These are phyloP conservation scores for Limenitis camilla DNA, from an alignment of 2,888 invertebrate species.

Conservation along the genomic window DNA sequence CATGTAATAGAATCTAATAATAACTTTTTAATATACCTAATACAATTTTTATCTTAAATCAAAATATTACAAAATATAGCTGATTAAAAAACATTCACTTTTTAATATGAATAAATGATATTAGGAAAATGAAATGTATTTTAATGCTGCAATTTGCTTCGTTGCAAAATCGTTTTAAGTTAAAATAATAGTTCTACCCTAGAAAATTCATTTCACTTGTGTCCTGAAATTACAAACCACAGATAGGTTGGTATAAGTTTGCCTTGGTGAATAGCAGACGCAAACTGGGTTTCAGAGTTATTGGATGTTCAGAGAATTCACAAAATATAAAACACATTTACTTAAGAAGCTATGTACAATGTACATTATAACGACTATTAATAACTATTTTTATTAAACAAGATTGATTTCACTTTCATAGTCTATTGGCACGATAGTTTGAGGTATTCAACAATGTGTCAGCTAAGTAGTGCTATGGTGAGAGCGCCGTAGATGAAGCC, in stretches of 20 bases:
- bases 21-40: background rate
- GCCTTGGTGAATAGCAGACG: slow-evolving; percentile 5
- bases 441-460: slow-evolving; percentile 34
- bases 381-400: background rate
- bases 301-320: slow-evolving; percentile 11
- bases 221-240: slow-evolving; percentile 11
- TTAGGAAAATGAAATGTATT: slow-evolving; percentile 3
- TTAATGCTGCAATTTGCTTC: slow-evolving; percentile 10
- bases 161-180: slow-evolving; percentile 17
- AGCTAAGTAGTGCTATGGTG: slow-evolving; percentile 46
- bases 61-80: too few relatives aligned
- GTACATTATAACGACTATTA: slow-evolving; percentile 25
- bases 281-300: slow-evolving; percentile 6
- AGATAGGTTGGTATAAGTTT: slow-evolving; percentile 10
- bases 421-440: slow-evolving; percentile 45
- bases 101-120: background rate
- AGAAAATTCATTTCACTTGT: slow-evolving; percentile 16
- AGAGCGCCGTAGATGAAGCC: slow-evolving; percentile 36
- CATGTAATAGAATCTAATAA: slow-evolving; percentile 9
- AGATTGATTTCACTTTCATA: slow-evolving; percentile 29
- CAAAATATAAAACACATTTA: slow-evolving; percentile 11
- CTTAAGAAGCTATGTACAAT: slow-evolving; percentile 19
- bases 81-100: background rate
- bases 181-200: slow-evolving; percentile 10
- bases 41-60: background rate